Conservation (phyloP, 2,888 invertebrate genomes). For the Encarsia formosa region DNA sequence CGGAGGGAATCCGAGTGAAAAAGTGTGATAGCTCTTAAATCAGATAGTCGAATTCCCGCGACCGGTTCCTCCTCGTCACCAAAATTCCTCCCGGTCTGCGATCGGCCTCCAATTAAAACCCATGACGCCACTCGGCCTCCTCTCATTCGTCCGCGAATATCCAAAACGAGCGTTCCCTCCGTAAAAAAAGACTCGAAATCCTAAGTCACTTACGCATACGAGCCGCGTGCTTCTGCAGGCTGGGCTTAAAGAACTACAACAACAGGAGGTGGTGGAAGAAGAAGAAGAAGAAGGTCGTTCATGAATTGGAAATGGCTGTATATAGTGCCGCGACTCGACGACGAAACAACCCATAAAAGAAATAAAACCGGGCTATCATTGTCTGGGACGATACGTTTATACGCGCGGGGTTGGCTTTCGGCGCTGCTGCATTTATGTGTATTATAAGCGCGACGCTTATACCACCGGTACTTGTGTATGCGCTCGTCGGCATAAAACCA, state of each 20-base stretch:
- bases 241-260: not conserved
- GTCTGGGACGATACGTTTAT: slow-evolving; percentile 8
- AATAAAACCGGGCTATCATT: slow-evolving; percentile 43
- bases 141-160: no score
- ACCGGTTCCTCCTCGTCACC: slow-evolving; percentile 25
- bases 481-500: no score
- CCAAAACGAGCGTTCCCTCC: no score
- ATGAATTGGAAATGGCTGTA: slow-evolving; percentile 49
- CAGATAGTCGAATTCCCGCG: slow-evolving; percentile 20
- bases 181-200: not conserved
- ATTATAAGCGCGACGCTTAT: slow-evolving; percentile 23
- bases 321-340: slow-evolving; percentile 36
- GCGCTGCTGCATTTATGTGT: no score
- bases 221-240: slow-evolving; percentile 11
- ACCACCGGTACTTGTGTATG: slow-evolving; percentile 18
- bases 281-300: slow-evolving; percentile 44
- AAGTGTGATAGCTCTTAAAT: slow-evolving; percentile 14
- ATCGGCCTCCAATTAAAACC: slow-evolving; percentile 32
- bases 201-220: no score
- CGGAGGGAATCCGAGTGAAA: slow-evolving; percentile 1
- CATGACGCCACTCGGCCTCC: slow-evolving; percentile 21
- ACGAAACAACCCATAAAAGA: slow-evolving; percentile 45
- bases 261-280: not conserved
- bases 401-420: slow-evolving; percentile 17
- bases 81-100: slow-evolving; percentile 28